These are phyloP conservation scores for Dorcus hopei DNA, from an alignment of 2,888 invertebrate genomes.

Conservation along the genomic window DNA sequence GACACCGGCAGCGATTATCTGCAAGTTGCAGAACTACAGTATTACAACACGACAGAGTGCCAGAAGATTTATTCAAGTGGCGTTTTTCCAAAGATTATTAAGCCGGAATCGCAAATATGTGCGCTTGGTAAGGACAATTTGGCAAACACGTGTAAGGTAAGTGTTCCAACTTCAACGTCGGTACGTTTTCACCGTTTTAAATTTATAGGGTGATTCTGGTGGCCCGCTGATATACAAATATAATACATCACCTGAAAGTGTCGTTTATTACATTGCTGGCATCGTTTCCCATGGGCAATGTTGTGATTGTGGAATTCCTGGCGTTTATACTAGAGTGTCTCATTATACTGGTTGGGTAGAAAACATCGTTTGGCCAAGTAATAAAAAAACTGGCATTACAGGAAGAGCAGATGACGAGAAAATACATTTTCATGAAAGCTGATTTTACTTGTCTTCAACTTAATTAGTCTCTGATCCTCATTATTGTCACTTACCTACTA, in stretches of 20 bases:
- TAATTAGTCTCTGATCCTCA: too few species aligned
- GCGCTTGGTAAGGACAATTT: too few species aligned
- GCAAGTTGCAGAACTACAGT: background rate
- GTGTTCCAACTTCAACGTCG: too few species aligned
- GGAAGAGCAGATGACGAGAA: too few species aligned
- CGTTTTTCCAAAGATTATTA: too few species aligned
- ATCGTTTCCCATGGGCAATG: conserved; percentile 47
- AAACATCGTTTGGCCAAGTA: conserved; percentile 53
- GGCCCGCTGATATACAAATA: conserved; percentile 54
- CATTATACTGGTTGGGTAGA: conserved; percentile 60
- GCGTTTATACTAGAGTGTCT: conserved; percentile 54
- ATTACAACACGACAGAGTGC: background rate
- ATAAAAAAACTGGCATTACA: background rate
- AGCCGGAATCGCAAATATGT: background rate
- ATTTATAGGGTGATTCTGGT: conserved; percentile 60
- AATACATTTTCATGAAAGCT: too few species aligned
- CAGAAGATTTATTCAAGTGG: background rate
- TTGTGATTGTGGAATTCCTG: conserved; percentile 44
- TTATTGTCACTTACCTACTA: too few species aligned
- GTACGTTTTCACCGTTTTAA: background rate
- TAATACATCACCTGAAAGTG: conserved; percentile 11
- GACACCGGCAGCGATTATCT: background rate
- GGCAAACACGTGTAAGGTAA: too few species aligned
- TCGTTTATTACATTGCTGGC: conserved; percentile 42
- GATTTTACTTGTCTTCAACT: too few species aligned